Conservation (phyloP, 2,797 vertebrate species). For the Delichon dasypus region DNA sequence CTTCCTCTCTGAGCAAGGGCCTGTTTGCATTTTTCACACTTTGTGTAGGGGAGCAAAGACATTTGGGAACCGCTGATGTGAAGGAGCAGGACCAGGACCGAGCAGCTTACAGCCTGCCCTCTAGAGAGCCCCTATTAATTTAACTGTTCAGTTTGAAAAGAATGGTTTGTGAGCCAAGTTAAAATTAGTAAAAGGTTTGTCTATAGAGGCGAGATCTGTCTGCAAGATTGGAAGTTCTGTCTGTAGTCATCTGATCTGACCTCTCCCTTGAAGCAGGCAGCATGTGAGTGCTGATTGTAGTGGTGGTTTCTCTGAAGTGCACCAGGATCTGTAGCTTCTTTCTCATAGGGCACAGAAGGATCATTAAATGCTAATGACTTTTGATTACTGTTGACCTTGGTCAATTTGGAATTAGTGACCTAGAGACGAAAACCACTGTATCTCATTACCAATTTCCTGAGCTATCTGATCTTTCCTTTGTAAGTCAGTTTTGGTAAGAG, state of each 20-base stretch:
- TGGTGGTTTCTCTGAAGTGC: conserved; percentile 7
- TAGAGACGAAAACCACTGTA: conserved; percentile 57
- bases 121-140: background rate
- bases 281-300: conserved; percentile 24
- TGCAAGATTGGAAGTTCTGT: background rate
- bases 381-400: conserved; percentile 68
- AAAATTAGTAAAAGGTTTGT: background rate
- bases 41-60: background rate
- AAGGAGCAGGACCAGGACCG: background rate
- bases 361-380: conserved; percentile 72
- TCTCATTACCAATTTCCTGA: conserved; percentile 69
- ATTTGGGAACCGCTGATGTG: background rate
- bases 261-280: background rate
- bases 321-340: conserved; percentile 26
- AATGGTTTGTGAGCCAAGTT: background rate
- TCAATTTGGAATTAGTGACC: conserved; percentile 69
- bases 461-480: conserved; percentile 55
- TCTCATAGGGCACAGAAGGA: conserved; percentile 38
- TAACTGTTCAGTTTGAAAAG: background rate
- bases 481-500: conserved; percentile 46
- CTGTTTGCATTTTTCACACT: background rate
- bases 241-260: background rate
- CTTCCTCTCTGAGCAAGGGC: background rate
- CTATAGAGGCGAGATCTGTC: background rate
- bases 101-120: background rate